Base-by-base conservation (phyloP, 2,888 invertebrate genomes). In the Zonitis immaculata region DNA sequence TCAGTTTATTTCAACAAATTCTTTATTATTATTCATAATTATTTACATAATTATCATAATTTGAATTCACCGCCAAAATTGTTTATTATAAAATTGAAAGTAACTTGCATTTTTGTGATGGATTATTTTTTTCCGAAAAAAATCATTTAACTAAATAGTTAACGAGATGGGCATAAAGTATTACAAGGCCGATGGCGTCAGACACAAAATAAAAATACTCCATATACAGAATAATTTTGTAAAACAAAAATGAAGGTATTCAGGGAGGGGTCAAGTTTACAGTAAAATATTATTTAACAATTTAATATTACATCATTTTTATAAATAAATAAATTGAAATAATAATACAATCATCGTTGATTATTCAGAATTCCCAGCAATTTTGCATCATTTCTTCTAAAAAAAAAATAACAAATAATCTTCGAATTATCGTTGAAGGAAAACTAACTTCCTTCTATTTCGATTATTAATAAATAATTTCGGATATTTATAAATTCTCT, bases 111-210 rank as follows among this genome's bases (percentile, higher is more conserved):
- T 3, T 14, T 35, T 16, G 9, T 20, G 3, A 22, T 22, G 3
- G n/a, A 22, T 22, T 39, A 4, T 1, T 39, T 6, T 39, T 6
- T 20, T n/a, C 11, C 6, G 11, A 39, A 35, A 8, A 20, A 16
- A 20, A 39, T 8, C 16, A 14, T 18, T 18, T 11, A 32, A 14
- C 32, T 1, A 16, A 39, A 18, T 39, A 11, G 39, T 39, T 39
- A 51, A 44, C 49, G 49, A 54, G 51, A 52, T 49, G 52, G 49
- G 47, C 50, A 49, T 52, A 51, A 62, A 62, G 62, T 58, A 58
- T 62, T 61, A 61, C 60, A 62, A 62, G 62, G 62, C 42, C 62
- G 55, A 58, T 60, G 56, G 51, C 59, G 58, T 62, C 62, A 60
- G 51, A 52, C 45, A 30, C 45, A 51, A 18, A 11, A 39, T 39